These are phyloP conservation scores for Liodrosophila aerea DNA, from an alignment of 2,888 invertebrate species.

Conservation along the genomic window DNA sequence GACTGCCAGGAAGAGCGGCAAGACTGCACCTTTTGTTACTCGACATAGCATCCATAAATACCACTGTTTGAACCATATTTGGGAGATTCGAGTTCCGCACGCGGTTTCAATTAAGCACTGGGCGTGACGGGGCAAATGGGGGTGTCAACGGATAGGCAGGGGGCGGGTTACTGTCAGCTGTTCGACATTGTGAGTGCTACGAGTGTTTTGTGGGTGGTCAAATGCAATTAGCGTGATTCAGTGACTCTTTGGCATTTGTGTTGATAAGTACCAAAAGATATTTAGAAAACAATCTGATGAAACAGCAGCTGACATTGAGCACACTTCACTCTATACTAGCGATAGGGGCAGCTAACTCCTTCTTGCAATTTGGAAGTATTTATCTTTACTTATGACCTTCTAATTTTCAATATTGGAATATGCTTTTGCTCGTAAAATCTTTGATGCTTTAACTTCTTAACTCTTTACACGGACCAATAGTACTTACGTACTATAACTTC, in stretches of 20 bases:
- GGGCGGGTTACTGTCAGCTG: constrained; percentile 34
- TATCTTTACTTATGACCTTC: no score
- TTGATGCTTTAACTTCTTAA: no score
- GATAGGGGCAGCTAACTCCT: no score
- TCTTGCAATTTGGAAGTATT: no score
- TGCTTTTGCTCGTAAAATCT: no score
- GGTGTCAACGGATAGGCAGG: constrained; percentile 27
- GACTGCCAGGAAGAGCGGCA: constrained; percentile 4
- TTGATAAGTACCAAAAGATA: neutral
- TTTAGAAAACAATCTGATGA: neutral
- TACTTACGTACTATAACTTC: no score
- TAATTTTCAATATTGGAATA: no score
- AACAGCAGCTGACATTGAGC: no score
- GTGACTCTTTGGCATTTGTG: neutral
- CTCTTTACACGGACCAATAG: no score
- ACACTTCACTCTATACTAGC: no score
- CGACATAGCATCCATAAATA: constrained; percentile 49
- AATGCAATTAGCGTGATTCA: constrained; percentile 34
- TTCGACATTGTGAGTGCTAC: constrained; percentile 13
- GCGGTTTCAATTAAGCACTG: constrained; percentile 59
- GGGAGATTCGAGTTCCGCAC: constrained; percentile 35
- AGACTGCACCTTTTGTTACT: constrained; percentile 42
- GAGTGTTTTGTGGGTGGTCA: constrained; percentile 46
- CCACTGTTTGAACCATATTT: constrained; percentile 25
- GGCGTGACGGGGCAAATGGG: constrained; percentile 49